A percentile compares a stretch with the other conserved stretches of the same genome.
Conservation (phyloP, 2,797 vertebrate genomes). For the Mus spretus region DNA sequence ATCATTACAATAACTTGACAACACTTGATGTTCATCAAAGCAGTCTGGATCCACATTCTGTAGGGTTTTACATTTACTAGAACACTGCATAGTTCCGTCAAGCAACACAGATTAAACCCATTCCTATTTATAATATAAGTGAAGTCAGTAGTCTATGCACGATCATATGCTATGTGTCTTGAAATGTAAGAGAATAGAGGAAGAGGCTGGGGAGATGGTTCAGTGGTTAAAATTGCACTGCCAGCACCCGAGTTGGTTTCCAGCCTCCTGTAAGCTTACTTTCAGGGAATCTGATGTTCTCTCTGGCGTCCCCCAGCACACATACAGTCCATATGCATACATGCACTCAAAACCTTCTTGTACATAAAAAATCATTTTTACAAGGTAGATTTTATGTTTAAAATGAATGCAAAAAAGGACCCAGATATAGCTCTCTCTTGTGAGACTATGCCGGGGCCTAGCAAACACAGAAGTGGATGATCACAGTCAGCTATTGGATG, state of each 20-base stretch:
- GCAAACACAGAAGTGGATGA: no score
- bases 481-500: no score
- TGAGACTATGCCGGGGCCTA: no score
- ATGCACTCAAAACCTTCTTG: background rate
- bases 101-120: background rate
- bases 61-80: no score
- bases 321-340: background rate
- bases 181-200: background rate
- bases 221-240: no score
- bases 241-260: background rate
- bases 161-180: background rate
- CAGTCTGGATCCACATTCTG: background rate
- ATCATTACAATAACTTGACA: background rate
- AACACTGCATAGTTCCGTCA: background rate
- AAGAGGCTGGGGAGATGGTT: no score
- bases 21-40: background rate
- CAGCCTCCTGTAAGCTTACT: background rate
- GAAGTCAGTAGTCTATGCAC: background rate
- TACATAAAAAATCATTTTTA: background rate
- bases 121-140: accelerated
- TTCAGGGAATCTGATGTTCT: background rate
- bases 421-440: no score
- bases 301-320: background rate
- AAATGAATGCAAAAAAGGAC: background rate
- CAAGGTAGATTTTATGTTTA: background rate